phyloP scores from a whole-genome alignment of 2,888 invertebrate genomes.

The Gibbula magus region DNA sequence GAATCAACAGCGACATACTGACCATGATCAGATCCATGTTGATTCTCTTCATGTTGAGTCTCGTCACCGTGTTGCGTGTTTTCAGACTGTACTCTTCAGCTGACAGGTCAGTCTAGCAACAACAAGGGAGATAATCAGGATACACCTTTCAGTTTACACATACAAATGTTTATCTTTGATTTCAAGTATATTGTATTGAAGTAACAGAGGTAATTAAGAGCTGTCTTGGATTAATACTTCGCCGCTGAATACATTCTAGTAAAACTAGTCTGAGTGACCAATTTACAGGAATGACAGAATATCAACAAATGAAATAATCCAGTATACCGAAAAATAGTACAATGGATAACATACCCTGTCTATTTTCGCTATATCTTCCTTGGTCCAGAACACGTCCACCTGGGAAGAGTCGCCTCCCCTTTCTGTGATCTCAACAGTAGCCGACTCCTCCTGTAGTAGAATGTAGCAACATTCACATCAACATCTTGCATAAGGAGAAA shows the following conservation, averaged over 20 bases:
- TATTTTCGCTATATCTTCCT: constrained; percentile 61
- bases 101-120: constrained; percentile 64
- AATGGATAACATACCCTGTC: constrained; percentile 53
- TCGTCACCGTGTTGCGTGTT: constrained; percentile 69
- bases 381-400: constrained; percentile 65
- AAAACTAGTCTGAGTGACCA: too few relatives aligned
- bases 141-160: too few relatives aligned
- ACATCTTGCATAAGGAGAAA: not conserved
- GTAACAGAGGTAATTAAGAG: too few relatives aligned
- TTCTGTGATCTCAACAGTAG: constrained; percentile 61
- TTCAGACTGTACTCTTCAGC: constrained; percentile 63
- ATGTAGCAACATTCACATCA: not conserved
- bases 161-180: too few relatives aligned
- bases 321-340: not conserved
- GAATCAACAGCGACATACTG: constrained; percentile 25
- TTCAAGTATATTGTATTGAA: too few relatives aligned
- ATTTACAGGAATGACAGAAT: too few relatives aligned
- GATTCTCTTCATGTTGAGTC: constrained; percentile 65
- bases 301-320: not conserved
- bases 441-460: constrained; percentile 59
- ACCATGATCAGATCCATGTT: constrained; percentile 72
- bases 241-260: too few relatives aligned
- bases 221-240: too few relatives aligned
- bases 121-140: constrained; percentile 12
- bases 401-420: constrained; percentile 62